These are phyloP conservation scores for Philantomba maxwellii DNA, from an alignment of 2,113 vertebrate genomes.

Conservation along the genomic window DNA sequence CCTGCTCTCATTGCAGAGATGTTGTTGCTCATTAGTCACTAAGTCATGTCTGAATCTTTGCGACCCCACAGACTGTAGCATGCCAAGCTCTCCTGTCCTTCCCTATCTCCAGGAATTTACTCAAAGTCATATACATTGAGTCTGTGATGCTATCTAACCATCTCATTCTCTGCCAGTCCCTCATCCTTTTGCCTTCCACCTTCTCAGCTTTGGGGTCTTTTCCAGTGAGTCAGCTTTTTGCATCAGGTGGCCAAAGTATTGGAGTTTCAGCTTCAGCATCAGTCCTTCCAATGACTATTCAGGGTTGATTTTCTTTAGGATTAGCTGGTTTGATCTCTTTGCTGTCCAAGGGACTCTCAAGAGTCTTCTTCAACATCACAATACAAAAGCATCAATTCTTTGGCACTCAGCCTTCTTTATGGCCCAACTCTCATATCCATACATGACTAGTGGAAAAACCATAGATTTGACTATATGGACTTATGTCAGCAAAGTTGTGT, in stretches of 20 bases:
- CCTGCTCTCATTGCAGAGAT: neutral
- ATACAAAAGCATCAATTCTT: neutral
- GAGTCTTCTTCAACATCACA: neutral
- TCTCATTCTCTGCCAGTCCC: neutral
- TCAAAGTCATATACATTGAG: neutral
- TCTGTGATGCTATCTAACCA: neutral
- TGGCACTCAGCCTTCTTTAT: neutral
- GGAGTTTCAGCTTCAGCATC: neutral
- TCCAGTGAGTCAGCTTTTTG: neutral
- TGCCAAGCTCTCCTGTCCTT: neutral
- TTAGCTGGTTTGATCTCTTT: neutral
- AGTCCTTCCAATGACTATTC: neutral
- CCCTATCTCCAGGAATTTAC: neutral
- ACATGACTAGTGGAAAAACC: neutral
- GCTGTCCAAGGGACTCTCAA: neutral
- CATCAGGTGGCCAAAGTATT: neutral
- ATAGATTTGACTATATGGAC: neutral
- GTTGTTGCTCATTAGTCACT: neutral
- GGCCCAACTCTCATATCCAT: neutral
- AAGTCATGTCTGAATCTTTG: neutral
- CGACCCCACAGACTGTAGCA: fast-evolving
- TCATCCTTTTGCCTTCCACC: neutral
- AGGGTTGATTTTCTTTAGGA: neutral
- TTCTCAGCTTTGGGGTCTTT: neutral
- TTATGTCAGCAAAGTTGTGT: too few relatives aligned